Percentiles rank a stretch among this genome's conserved stretches.
Evolutionary conservation across 1,140 invertebrate genomes (phyloP).

Genomic region (Micrasema longulum): DNA sequence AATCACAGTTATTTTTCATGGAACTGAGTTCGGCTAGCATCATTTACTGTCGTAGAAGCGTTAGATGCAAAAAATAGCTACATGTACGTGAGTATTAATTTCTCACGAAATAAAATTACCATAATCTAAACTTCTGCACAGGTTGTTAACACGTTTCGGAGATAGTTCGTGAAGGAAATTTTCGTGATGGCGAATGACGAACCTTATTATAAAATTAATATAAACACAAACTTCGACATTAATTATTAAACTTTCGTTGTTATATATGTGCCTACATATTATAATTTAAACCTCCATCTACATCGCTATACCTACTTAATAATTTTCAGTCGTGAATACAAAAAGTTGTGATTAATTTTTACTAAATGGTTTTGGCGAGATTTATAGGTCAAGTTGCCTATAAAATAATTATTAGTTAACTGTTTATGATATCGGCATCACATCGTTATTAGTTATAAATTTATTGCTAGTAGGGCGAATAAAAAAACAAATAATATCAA

Average conservation of each 20-base stretch:
- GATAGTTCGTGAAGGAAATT: constrained; percentile 37
- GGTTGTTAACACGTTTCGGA: constrained; percentile 39
- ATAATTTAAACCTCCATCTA: too few relatives aligned
- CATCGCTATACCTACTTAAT: too few relatives aligned
- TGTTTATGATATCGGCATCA: too few relatives aligned
- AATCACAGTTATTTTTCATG: constrained; percentile 41
- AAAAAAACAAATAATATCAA: background rate
- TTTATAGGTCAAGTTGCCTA: too few relatives aligned
- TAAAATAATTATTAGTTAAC: too few relatives aligned
- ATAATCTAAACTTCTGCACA: constrained; percentile 47
- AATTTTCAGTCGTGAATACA: too few relatives aligned
- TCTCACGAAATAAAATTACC: constrained; percentile 46
- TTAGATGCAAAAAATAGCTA: constrained; percentile 37
- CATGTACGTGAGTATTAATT: constrained; percentile 31
- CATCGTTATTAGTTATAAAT: too few relatives aligned
- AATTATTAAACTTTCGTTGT: background rate
- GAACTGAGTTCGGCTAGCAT: background rate
- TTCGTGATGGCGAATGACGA: constrained; percentile 43
- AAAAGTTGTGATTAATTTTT: too few relatives aligned
- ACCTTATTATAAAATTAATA: constrained; percentile 23
- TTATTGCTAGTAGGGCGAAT: too few relatives aligned
- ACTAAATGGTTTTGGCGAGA: too few relatives aligned
- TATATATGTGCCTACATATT: too few relatives aligned
- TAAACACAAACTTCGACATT: background rate
- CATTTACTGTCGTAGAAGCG: constrained; percentile 35